A percentile compares a stretch with the other conserved stretches of the same genome.
Evolutionary conservation across 2,113 vertebrate genomes (phyloP).

Genomic region (Pelobates fuscus): DNA sequence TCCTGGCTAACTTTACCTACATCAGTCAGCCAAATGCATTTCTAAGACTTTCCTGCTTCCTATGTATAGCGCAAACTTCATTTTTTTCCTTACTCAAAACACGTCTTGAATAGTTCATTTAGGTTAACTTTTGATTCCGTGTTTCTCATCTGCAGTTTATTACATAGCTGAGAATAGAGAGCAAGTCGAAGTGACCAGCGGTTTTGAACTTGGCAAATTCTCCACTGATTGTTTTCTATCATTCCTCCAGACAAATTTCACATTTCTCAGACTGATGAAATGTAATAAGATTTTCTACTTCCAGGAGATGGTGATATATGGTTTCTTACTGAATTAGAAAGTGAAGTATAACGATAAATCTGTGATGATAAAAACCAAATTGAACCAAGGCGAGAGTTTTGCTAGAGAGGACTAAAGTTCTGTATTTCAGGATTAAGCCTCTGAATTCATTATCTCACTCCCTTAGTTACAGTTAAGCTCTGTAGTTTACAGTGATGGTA

Average conservation of each 20-base stretch:
- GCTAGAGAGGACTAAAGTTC: not conserved
- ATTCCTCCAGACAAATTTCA: not conserved
- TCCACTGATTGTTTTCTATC: conserved; percentile 16
- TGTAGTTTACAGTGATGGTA: not conserved
- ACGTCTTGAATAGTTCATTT: no score
- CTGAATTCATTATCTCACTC: not conserved
- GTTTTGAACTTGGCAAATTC: not conserved
- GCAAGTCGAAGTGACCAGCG: not conserved
- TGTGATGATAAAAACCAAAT: not conserved
- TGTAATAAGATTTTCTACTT: conserved; percentile 5
- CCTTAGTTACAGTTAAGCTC: not conserved
- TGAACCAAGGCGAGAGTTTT: not conserved
- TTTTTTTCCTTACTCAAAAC: no score
- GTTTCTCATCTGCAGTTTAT: not conserved
- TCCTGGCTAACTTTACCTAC: no score
- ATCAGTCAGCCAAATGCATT: no score
- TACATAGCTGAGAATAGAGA: not conserved
- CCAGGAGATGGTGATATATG: conserved; percentile 5
- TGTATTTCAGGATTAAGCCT: not conserved
- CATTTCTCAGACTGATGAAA: not conserved
- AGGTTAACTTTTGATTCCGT: not conserved
- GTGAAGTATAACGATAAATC: not conserved
- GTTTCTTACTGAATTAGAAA: not conserved
- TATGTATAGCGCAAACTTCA: no score
- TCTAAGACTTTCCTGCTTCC: no score